Evolutionary conservation across 30 jellyfish, hydroid and myxozoan species (phyloP).

Genomic region (Hydra vulgaris): DNA sequence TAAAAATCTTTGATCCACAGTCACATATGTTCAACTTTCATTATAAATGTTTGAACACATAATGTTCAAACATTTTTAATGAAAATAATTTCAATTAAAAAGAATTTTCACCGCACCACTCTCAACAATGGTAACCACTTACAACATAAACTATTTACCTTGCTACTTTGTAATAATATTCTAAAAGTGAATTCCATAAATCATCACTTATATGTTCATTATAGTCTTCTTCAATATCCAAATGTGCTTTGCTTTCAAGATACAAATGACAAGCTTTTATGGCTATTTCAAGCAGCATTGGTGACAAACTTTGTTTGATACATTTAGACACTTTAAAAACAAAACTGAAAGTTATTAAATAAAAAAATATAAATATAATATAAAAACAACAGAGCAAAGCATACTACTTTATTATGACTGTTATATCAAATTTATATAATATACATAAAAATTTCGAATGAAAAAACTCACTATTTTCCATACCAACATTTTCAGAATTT

Average conservation of each 20-base stretch:
- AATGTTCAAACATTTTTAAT: too few species aligned
- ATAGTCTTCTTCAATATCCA: slow-evolving; percentile 45
- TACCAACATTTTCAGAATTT: not conserved
- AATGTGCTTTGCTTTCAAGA: slow-evolving; percentile 39
- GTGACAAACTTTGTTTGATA: slow-evolving; percentile 19
- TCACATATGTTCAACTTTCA: too few species aligned
- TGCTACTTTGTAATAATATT: slow-evolving; percentile 38
- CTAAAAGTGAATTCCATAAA: slow-evolving; percentile 51
- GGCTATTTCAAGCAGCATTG: slow-evolving; percentile 43
- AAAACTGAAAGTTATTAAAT: not conserved
- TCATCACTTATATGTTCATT: slow-evolving; percentile 42
- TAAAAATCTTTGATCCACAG: too few species aligned
- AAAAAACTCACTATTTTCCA: not conserved
- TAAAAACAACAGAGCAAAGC: not conserved
- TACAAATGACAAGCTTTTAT: slow-evolving; percentile 57
- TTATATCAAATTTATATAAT: too few species aligned
- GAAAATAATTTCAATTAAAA: too few species aligned
- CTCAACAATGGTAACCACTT: too few species aligned
- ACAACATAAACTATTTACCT: slow-evolving; percentile 19
- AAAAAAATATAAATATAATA: too few species aligned
- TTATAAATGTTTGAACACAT: too few species aligned
- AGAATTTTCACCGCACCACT: too few species aligned
- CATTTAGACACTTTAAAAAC: not conserved
- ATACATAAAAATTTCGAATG: not conserved
- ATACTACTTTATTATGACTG: too few species aligned